Conservation (phyloP, 2,888 invertebrate genomes). For the Drosophila subquinaria region DNA sequence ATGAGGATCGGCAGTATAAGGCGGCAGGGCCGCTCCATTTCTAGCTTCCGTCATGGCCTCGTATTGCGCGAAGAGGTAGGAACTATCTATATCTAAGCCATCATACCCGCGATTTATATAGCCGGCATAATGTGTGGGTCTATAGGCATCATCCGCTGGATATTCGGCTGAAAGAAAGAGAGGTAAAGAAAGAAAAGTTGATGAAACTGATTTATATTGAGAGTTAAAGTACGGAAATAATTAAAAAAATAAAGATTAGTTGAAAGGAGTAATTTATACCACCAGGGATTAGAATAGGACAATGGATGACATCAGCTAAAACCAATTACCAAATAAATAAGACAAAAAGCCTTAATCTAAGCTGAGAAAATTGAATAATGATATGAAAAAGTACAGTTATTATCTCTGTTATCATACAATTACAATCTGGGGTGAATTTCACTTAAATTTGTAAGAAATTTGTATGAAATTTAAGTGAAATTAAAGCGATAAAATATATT, state of each 20-base stretch:
- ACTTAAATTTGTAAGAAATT: no score
- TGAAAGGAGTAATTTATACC: background rate
- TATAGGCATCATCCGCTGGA: conserved; percentile 65
- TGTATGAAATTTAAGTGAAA: no score
- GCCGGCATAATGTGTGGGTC: conserved; percentile 60
- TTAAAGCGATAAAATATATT: no score
- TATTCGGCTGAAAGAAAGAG: conserved; percentile 67
- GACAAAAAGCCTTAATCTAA: no score
- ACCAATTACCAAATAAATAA: no score
- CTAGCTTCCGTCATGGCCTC: conserved; percentile 67
- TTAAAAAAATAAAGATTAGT: background rate
- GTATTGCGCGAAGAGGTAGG: conserved; percentile 71
- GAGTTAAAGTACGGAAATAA: background rate
- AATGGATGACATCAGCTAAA: no score
- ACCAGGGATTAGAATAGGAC: no score
- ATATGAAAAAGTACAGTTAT: no score
- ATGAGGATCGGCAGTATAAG: conserved; percentile 32
- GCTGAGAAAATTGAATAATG: no score
- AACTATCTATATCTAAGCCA: conserved; percentile 66
- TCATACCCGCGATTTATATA: conserved; percentile 77
- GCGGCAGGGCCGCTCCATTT: conserved; percentile 43
- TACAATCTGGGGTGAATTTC: no score
- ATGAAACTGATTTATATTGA: background rate
- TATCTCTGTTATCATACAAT: no score
- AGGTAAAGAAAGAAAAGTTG: background rate